These are phyloP conservation scores for Platycercus adscitus DNA, from an alignment of 2,113 vertebrate genomes.

Conservation along the genomic window DNA sequence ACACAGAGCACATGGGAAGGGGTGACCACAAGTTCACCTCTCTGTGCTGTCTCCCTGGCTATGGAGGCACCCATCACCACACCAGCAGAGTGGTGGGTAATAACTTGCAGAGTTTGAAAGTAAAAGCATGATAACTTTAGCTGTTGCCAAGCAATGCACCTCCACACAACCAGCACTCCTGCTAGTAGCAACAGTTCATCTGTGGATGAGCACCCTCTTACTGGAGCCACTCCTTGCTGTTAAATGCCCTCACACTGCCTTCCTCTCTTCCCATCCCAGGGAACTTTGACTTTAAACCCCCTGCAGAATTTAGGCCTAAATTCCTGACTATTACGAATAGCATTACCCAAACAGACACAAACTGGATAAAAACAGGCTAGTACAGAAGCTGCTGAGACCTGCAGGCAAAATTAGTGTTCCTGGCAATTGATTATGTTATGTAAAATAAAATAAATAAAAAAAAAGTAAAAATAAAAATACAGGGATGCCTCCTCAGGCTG, in stretches of 20 bases:
- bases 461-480: not conserved
- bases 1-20: not conserved
- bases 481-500: not conserved
- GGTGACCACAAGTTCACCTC: rapidly evolving
- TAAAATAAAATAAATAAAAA: not conserved
- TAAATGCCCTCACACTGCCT: not conserved
- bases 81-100: rapidly evolving
- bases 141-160: not conserved
- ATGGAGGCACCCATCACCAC: not conserved
- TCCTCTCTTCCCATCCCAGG: not conserved
- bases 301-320: not conserved
- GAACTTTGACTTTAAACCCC: not conserved
- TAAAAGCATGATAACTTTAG: not conserved
- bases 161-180: rapidly evolving
- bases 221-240: not conserved
- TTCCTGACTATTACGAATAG: not conserved
- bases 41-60: not conserved
- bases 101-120: not conserved
- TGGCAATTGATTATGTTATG: not conserved
- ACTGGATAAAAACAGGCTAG: not conserved
- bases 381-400: not conserved
- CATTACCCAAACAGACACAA: not conserved
- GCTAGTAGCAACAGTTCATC: not conserved
- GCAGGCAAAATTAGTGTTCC: not conserved
- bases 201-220: not conserved